These are phyloP conservation scores for Mobula hypostoma DNA, from an alignment of 2,113 vertebrate species.

Conservation along the genomic window DNA sequence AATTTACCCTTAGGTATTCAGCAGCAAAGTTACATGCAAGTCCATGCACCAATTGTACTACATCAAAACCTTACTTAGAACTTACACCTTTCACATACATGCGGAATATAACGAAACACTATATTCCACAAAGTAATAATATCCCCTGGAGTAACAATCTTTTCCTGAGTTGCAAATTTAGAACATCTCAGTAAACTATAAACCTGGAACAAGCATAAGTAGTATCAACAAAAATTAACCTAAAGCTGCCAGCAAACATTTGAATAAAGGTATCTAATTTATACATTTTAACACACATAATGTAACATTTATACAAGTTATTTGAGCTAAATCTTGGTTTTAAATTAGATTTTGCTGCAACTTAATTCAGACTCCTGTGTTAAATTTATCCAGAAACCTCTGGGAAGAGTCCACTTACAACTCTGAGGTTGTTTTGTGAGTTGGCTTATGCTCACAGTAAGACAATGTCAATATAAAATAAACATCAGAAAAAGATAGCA, in stretches of 20 bases:
- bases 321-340: background rate
- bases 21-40: background rate
- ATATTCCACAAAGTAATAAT: conserved; percentile 10
- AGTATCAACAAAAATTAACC: background rate
- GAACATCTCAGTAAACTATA: background rate
- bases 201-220: background rate
- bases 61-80: conserved; percentile 13
- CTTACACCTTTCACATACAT: background rate
- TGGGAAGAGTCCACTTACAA: background rate
- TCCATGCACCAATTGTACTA: background rate
- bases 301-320: background rate
- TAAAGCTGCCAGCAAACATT: background rate
- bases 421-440: background rate
- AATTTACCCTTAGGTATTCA: background rate
- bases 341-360: background rate
- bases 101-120: background rate
- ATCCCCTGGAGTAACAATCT: background rate
- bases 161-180: conserved; percentile 5
- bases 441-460: background rate
- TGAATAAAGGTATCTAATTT: background rate
- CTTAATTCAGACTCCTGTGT: background rate
- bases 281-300: background rate
- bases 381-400: background rate
- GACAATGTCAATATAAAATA: background rate
- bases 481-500: background rate